phyloP scores from a whole-genome alignment of 2,888 invertebrate genomes.

The Dugesia japonica region DNA sequence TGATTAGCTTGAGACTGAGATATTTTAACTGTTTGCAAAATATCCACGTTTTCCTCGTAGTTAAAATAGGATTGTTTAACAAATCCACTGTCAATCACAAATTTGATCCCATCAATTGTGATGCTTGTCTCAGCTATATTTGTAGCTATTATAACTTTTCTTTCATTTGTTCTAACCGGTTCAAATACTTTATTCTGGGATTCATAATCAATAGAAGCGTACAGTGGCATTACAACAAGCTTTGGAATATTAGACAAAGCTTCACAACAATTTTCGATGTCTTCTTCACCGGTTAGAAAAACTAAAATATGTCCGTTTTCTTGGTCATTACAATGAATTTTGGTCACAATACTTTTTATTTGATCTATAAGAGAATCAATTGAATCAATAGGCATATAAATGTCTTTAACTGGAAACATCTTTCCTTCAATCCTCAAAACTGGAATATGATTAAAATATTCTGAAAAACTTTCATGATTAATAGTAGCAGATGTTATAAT shows the following conservation, averaged over 20 bases:
- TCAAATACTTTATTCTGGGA: slow-evolving; percentile 44
- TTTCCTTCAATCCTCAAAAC: slow-evolving; percentile 42
- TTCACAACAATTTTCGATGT: slow-evolving; percentile 41
- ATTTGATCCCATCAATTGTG: slow-evolving; percentile 38
- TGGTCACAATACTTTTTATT: slow-evolving; percentile 39
- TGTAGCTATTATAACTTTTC: slow-evolving; percentile 48
- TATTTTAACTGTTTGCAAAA: slow-evolving; percentile 39
- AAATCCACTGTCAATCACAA: slow-evolving; percentile 47
- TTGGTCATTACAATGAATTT: slow-evolving; percentile 39
- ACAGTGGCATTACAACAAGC: slow-evolving; percentile 37
- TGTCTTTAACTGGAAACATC: slow-evolving; percentile 44
- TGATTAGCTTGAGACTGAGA: slow-evolving; percentile 47
- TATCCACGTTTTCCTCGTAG: slow-evolving; percentile 39
- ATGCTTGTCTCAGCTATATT: slow-evolving; percentile 35
- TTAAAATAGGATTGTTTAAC: slow-evolving; percentile 45
- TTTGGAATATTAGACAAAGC: slow-evolving; percentile 33
- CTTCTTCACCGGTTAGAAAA: slow-evolving; percentile 44
- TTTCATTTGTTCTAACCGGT: slow-evolving; percentile 36
- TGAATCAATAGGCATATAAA: slow-evolving; percentile 34
- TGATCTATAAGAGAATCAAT: slow-evolving; percentile 36
- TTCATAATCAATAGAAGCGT: slow-evolving; percentile 41
- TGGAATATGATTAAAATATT: slow-evolving; percentile 41
- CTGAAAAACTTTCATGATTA: slow-evolving; percentile 41
- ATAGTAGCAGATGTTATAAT: slow-evolving; percentile 47
- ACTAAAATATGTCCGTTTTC: slow-evolving; percentile 45